These are phyloP conservation scores for Hetaerina titia DNA, from an alignment of 2,888 invertebrate species.

Conservation along the genomic window DNA sequence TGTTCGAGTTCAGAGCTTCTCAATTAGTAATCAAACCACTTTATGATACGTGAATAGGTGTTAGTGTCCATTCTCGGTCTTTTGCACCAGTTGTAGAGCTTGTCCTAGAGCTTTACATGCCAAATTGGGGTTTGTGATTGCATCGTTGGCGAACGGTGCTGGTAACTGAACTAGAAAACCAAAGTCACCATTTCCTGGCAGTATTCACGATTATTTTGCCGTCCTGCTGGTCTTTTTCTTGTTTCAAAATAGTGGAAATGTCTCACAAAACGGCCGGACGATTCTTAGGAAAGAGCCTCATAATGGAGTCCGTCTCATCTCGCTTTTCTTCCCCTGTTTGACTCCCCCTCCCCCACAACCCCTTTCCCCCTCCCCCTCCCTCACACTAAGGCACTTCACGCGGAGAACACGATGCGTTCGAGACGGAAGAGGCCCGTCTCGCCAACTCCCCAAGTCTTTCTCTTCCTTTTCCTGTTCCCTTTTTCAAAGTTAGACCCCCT, in stretches of 20 bases:
- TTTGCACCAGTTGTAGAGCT: no score
- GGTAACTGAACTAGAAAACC: no score
- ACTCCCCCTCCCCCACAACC: not conserved
- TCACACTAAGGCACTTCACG: not conserved
- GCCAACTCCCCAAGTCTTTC: constrained; percentile 26
- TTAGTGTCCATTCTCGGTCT: no score
- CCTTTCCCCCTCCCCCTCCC: not conserved
- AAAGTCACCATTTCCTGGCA: no score
- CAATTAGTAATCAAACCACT: not conserved
- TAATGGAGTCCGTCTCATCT: not conserved
- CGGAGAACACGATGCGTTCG: not conserved
- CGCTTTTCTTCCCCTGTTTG: not conserved
- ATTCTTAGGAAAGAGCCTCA: no score
- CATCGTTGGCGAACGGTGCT: no score
- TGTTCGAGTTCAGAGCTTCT: not conserved
- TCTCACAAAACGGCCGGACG: no score
- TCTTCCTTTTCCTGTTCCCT: not conserved
- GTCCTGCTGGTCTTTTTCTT: no score
- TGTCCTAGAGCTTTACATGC: no score
- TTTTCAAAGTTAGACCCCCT: not conserved
- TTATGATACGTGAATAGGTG: not conserved
- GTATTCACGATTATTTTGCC: no score
- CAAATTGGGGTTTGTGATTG: no score
- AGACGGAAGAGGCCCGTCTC: not conserved
- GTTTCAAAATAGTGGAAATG: no score